Base-by-base conservation (phyloP, 2,888 invertebrate species). In the Pollenia labialis region DNA sequence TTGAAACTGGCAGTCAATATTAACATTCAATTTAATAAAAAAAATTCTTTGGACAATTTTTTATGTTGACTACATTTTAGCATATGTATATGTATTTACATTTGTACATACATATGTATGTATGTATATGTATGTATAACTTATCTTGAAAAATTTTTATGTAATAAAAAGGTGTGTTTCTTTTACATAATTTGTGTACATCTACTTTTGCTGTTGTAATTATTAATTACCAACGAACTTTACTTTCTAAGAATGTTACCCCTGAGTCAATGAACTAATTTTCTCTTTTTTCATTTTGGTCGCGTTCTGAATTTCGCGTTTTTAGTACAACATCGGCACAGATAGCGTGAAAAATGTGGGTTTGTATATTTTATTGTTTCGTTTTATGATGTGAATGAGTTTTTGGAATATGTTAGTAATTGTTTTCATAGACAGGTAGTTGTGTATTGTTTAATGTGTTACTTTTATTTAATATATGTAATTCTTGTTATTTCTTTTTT, bases 221-320 rank as follows among this genome's bases (percentile, higher is more conserved):
- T 52, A 18, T n/a, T 62, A 18, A 54, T 66, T 52, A 11, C 76
- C 23, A 75, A 16, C 46, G 56, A 71, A 58, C 16, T 52, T 69
- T 50, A 9, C n/a, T 52, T 58, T 58, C 66, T 60, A 54, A 16
- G 54, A 76, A 71, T 76, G 16, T 50, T 42, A 42, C 52, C 62
- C 42, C 58, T 9, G 52, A 62, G 84, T 75, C 79, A 75, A 69
- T 80, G 79, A 85, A 80, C 79, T 79, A 40, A 60, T 71, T 77
- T 71, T 16, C 12, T 60, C 23, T 9, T 23, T 40, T 16, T 11
- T n/a, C 11, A 46, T 60, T 69, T 69, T 50, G n/a, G n/a, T 40
- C 9, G 44, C 32, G 42, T 75, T 81, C 44, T 52, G 23, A 75
- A 60, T 75, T 75, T 75, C 58, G n/a, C 46, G 62, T 52, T 80